Evolutionary conservation across 1,140 invertebrate species (phyloP), one percentile per base, ranked within the genome.

Genomic region (Luehdorfia chinensis): DNA sequence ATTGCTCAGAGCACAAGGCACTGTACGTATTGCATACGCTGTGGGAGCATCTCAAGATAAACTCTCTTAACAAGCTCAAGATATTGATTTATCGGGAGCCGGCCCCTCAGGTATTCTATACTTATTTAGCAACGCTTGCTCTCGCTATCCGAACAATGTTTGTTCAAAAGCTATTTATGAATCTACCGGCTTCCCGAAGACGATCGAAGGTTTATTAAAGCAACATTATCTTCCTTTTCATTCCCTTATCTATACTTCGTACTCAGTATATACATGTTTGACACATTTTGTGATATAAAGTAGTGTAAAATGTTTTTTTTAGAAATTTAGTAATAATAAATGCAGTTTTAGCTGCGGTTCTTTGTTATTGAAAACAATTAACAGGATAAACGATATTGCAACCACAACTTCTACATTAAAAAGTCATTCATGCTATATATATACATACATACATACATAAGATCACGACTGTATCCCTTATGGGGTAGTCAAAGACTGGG

Each of bases 11-110:
- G 11, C 11, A 27, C 25, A 27, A 27, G 11, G 5, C 25, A n/a
- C n/a, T n/a, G n/a, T n/a, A 50, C 30, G n/a, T n/a, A n/a, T n/a
- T 19, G 59, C 70, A 65, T 67, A 75, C 67, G 68, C 55, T n/a
- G 51, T 53, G 54, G 50, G 46, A 50, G 49, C 67, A n/a, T n/a
- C n/a, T 75, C 72, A 68, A 50, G 76, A 75, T 78, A 61, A 68
- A 72, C 49, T 73, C 69, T 54, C 52, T 70, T 65, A 64, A 67
- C 59, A 60, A 73, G 63, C 65, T 60, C 33, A 56, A 57, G 66
- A 69, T 78, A 78, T 78, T 74, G 73, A 75, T 78, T 78, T 64
- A 75, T 70, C 23, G 61, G 46, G 4, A 47, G 34, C 14, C 52
- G 28, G 57, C 51, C 57, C 55, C 75, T 58, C 73, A 78, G 75